Base-by-base conservation (phyloP, 2,797 vertebrate species). In the Pipistrellus pygmaeus region DNA sequence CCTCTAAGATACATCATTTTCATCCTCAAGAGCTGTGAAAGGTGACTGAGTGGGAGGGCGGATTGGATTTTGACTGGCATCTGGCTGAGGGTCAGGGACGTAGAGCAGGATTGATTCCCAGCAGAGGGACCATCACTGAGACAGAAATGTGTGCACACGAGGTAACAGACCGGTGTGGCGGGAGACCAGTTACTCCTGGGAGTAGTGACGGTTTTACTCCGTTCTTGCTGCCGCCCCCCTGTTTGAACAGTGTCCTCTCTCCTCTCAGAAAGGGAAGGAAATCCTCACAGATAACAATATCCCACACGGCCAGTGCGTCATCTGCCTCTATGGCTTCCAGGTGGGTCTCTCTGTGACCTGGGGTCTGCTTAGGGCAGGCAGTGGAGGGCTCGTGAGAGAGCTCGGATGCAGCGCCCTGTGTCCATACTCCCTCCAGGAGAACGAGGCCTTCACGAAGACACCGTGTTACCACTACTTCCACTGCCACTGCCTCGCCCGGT, bases 401-500 rank as follows among this genome's bases (percentile, higher is more conserved):
- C 32, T 25, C 30, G 84, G 20, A 91, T 2, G 0, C 20, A 27
- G 11, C 27, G 53, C 57, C 17, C 53, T 8, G 25, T 0, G 14
- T 87, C 93, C 87, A 0, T 85, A 48, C 35, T 77, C 12, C 60
- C 68, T 76, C 8, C 91, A 98, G 98, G 98, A 99, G 69, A 99
- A 98, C 9, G 99, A 99, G 95, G 98, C 98, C 6, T 99, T 99
- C 97, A 99, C 99, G 17, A 99, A 99, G 98, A 99, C 99, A 0
- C 98, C 98, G 93, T 99, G 99, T 97, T 99, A 99, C 96, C 99
- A 99, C 98, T 99, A 99, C 95, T 99, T 99, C 97, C 99, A 99
- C 96, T 99, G 99, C 8, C 99, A 99, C 98, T 99, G 99, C 97
- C 98, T 99, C 92, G 99, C 99, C 8, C 99, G 99, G 88, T 99